phyloP scores from a whole-genome alignment of 2,888 invertebrate species.

The Slavum lentiscoides region DNA sequence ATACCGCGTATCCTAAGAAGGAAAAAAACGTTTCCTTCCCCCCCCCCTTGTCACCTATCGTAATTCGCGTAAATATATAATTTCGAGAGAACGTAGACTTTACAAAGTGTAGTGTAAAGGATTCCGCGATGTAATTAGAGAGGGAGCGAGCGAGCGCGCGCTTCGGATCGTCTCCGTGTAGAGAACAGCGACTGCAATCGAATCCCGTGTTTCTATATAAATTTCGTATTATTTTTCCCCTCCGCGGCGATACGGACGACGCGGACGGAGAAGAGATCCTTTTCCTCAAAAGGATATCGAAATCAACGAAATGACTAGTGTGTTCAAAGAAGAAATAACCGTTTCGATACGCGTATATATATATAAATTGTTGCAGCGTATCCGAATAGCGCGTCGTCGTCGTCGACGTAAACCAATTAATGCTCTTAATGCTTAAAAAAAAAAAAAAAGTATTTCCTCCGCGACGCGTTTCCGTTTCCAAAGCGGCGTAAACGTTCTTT shows the following conservation, averaged over 20 bases:
- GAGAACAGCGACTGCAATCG: too few species aligned
- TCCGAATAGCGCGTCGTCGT: not conserved
- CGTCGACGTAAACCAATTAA: conserved; percentile 37
- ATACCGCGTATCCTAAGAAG: too few species aligned
- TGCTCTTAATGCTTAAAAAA: conserved; percentile 5
- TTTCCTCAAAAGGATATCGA: conserved; percentile 22
- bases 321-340: conserved; percentile 16
- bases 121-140: too few species aligned
- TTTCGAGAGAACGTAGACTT: too few species aligned
- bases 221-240: conserved; percentile 21
- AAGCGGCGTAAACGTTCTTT: conserved; percentile 14
- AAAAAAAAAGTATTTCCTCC: conserved; percentile 23
- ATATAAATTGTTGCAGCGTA: not conserved
- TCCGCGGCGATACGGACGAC: not conserved
- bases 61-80: too few species aligned
- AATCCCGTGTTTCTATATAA: not conserved
- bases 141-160: too few species aligned
- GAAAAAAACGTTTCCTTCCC: too few species aligned
- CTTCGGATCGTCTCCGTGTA: not conserved
- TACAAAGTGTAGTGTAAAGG: too few species aligned
- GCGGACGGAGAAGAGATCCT: too few species aligned
- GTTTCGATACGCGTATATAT: not conserved
- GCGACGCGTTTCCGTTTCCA: conserved; percentile 3
- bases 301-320: conserved; percentile 12
- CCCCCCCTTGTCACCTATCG: too few species aligned